phyloP scores from a whole-genome alignment of 2,113 vertebrate species.

The Corydoras sp. region DNA sequence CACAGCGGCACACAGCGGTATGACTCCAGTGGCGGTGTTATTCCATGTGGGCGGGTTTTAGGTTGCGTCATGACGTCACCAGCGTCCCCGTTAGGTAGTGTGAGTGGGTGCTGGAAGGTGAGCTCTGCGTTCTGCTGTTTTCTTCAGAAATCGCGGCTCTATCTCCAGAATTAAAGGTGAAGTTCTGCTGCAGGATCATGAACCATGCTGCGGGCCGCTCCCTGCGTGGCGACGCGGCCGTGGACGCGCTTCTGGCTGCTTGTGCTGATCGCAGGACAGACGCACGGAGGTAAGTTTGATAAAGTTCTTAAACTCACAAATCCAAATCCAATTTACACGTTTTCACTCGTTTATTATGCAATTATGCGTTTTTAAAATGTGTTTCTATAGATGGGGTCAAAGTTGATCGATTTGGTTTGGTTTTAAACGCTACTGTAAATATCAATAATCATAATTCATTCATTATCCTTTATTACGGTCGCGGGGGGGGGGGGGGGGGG shows the following conservation, averaged over 20 bases:
- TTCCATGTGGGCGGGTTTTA: background rate
- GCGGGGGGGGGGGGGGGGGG: too few species aligned
- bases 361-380: background rate
- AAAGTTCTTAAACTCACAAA: too few species aligned
- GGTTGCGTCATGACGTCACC: background rate
- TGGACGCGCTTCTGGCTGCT: constrained; percentile 38
- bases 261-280: constrained; percentile 45
- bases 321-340: too few species aligned
- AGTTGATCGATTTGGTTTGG: background rate
- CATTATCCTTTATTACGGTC: too few species aligned
- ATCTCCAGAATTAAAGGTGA: too few species aligned
- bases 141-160: too few species aligned
- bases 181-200: background rate
- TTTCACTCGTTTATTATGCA: background rate
- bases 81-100: background rate
- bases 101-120: too few species aligned
- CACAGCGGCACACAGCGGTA: too few species aligned
- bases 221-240: constrained; percentile 31
- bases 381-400: too few species aligned
- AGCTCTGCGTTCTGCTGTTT: too few species aligned
- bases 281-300: constrained; percentile 52
- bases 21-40: too few species aligned
- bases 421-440: background rate
- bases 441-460: background rate
- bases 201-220: constrained; percentile 27